These are phyloP conservation scores for Drosophila tanythrix DNA, from an alignment of 2,888 invertebrate genomes.

Conservation along the genomic window DNA sequence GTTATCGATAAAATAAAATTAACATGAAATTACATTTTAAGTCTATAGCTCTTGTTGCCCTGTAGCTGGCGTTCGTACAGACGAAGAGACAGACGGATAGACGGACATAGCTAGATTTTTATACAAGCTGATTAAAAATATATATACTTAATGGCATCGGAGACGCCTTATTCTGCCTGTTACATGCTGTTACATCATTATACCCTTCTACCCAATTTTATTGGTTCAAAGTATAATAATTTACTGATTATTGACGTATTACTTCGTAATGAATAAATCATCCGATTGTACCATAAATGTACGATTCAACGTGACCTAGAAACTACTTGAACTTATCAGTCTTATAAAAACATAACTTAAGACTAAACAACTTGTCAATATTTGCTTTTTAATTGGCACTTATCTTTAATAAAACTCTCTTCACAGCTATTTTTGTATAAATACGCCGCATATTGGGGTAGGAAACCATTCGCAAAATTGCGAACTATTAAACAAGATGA, in stretches of 20 bases:
- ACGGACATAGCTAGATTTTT: background rate
- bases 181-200: background rate
- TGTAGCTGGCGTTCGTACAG: background rate
- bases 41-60: background rate
- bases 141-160: background rate
- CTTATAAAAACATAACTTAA: constrained; percentile 20
- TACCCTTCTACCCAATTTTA: background rate
- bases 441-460: constrained; percentile 41
- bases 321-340: constrained; percentile 36
- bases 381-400: constrained; percentile 31
- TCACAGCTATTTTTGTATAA: constrained; percentile 50
- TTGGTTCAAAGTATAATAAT: background rate
- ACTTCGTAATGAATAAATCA: constrained; percentile 6
- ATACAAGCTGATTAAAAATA: background rate
- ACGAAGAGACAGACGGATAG: background rate
- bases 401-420: constrained; percentile 23
- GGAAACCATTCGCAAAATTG: constrained; percentile 55
- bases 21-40: background rate
- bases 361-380: constrained; percentile 28
- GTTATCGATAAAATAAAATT: background rate
- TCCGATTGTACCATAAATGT: constrained; percentile 11
- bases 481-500: constrained; percentile 54
- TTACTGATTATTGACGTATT: background rate
- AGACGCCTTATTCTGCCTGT: background rate
- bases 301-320: no score